Evolutionary conservation across 2,888 invertebrate species (phyloP).

Genomic region (Dryomyza anilis): DNA sequence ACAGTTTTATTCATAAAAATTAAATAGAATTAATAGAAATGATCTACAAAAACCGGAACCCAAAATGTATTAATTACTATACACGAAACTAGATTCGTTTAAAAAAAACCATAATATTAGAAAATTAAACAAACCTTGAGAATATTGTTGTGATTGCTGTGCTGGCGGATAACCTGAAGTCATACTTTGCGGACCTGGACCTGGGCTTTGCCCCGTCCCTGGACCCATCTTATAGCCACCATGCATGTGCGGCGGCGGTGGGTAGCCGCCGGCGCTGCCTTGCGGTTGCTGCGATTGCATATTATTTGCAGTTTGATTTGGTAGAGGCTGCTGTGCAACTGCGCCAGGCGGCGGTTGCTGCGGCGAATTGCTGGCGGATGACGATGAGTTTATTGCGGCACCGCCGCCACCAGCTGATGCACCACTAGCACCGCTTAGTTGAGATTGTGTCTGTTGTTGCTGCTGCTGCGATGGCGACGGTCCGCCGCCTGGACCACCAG

Average conservation of each 20-base stretch:
- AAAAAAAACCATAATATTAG: too few species aligned
- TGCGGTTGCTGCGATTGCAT: constrained; percentile 55
- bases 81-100: too few species aligned
- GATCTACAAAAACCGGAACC: background rate
- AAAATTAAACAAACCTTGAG: constrained; percentile 62
- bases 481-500: constrained; percentile 50
- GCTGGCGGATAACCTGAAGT: constrained; percentile 65
- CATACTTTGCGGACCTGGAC: constrained; percentile 63
- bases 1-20: background rate
- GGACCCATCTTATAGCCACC: constrained; percentile 69
- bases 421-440: constrained; percentile 42
- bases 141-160: constrained; percentile 65
- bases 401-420: constrained; percentile 16
- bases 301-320: constrained; percentile 55
- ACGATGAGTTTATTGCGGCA: constrained; percentile 49
- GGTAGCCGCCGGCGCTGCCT: constrained; percentile 49
- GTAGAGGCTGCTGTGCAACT: constrained; percentile 46
- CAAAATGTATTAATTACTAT: background rate
- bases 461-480: constrained; percentile 41
- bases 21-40: background rate
- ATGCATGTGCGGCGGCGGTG: constrained; percentile 58
- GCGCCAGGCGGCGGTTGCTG: constrained; percentile 52
- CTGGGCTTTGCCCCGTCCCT: constrained; percentile 63
- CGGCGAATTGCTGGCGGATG: constrained; percentile 56
- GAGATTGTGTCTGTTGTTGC: constrained; percentile 44